Base-by-base conservation (phyloP, 2,888 invertebrate genomes). In the Caenorhabditis sp. region DNA sequence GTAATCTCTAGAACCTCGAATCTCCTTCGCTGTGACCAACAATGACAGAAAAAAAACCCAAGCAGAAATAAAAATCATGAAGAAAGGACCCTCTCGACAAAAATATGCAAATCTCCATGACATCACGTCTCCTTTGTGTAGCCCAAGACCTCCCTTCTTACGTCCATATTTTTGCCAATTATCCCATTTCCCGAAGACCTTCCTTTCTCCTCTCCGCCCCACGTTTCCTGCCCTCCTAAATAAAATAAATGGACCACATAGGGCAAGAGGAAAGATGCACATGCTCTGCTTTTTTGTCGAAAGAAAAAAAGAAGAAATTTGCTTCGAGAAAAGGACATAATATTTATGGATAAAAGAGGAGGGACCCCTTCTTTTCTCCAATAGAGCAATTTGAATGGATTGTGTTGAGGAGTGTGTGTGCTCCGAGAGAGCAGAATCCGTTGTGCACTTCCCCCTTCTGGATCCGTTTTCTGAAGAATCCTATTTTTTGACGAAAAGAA, bases 371-470 rank as follows among this genome's bases (percentile, higher is more conserved):
- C 19, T 54, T 38, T 22, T 54, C 14, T 72, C 61, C 72, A 72
- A 72, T 68, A 68, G 54, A 22, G 54, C 79, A 79, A 79, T 79
- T 79, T 79, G 79, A 70, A 79, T 70, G 64, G 79, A 70, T 70
- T 77, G 66, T 66, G 70, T 31, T 5, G 38, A 38, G 38, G 38
- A 38, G 51, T 64, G n/a, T 26, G 31, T 51, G 26, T 26, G 49
- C 56, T 24, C 26, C 22, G 22, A 26, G 47, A 16, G 41, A 44
- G 59, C 49, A 19, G 26, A 74, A 74, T 74, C 64, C n/a, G n/a
- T n/a, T 68, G 38, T 54, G 75, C 38, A 75, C 75, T 75, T 75
- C 68, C 75, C 41, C 2, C 28, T 63, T 51, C 16, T 24, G 28
- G 10, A 22, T 54, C 54, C 49, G 66, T 58, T 47, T 47, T 47